phyloP scores from a whole-genome alignment of 2,888 invertebrate species.

The Herminia tarsipennalis region DNA sequence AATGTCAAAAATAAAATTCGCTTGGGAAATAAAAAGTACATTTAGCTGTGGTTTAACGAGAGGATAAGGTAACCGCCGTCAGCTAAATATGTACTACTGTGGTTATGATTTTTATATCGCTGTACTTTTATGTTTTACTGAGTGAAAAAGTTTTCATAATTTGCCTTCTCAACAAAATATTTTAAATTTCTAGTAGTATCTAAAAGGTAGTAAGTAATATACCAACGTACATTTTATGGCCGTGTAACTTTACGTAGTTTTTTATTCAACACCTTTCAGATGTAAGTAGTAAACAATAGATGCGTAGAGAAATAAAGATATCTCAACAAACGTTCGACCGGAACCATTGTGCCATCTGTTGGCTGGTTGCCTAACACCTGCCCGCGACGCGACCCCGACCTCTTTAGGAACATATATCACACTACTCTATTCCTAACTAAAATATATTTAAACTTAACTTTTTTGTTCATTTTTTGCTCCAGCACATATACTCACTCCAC shows the following conservation, averaged over 20 bases:
- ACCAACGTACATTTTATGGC: no score
- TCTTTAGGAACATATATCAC: conserved; percentile 48
- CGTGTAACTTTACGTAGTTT: no score
- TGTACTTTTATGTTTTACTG: not conserved
- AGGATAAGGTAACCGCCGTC: not conserved
- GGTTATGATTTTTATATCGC: no score
- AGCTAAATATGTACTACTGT: not conserved
- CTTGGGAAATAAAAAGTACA: conserved; percentile 13
- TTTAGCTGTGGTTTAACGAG: conserved; percentile 4
- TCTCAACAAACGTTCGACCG: conserved; percentile 37
- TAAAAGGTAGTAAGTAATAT: no score
- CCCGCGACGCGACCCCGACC: conserved; percentile 53
- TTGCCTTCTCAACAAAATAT: conserved; percentile 6
- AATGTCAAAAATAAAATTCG: conserved; percentile 21
- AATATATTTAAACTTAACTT: conserved; percentile 31
- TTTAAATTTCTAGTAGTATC: no score
- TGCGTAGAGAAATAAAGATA: conserved; percentile 33
- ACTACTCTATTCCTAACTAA: conserved; percentile 40
- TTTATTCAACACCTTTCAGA: no score
- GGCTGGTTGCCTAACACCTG: conserved; percentile 73
- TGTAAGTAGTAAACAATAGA: conserved; percentile 25
- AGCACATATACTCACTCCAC: no score
- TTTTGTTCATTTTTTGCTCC: conserved; percentile 1
- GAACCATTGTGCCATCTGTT: conserved; percentile 73
- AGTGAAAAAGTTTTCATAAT: not conserved